Evolutionary conservation across 2,113 vertebrate species (phyloP), one percentile per base, ranked within the genome.

Genomic region (Sebastes fasciatus): DNA sequence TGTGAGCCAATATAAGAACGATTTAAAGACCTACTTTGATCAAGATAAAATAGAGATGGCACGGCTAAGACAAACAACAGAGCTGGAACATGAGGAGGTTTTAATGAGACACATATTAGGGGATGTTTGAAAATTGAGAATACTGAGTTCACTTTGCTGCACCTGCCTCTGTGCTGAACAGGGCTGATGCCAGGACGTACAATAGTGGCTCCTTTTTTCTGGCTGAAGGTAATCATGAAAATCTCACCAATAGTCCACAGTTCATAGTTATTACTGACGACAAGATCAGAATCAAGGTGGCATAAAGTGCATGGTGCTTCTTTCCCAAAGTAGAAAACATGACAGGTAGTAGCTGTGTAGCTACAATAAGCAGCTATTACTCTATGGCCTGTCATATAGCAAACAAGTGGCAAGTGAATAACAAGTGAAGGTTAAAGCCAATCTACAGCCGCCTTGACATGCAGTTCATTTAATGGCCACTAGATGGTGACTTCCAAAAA

Each of bases 21-120:
- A 48, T 74, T 76, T 74, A 69, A 86, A 74, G 83, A 77, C 23
- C 62, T 19, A 34, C 79, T 92, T 85, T 87, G 79, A 88, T 88
- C 83, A 57, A 40, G 70, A 60, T 45, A 8, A 58, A 82, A 46
- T 19, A 46, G 72, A 74, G 63, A 61, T 46, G 57, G 65, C 73
- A 70, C 11, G 34, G 72, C 51, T 4, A 49, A 62, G 34, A 34
- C 34, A 87, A 82, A 87, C 80, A 87, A 48, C 62, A 7, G 49
- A 55, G 54, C 4, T 14, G 42, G 60, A 80, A 62, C 88, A 84
- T 54, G 69, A 75, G 62, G 77, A 81, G 60, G 48, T 69, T 81
- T 82, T 90, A 90, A 91, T 80, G 67, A 85, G 77, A 69, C 49
- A 21, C 84, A 69, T 46, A 49, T 85, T 57, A 69, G 45, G 83